These are phyloP conservation scores for Siphamia tubifer DNA, from an alignment of 2,113 vertebrate species.

Conservation along the genomic window DNA sequence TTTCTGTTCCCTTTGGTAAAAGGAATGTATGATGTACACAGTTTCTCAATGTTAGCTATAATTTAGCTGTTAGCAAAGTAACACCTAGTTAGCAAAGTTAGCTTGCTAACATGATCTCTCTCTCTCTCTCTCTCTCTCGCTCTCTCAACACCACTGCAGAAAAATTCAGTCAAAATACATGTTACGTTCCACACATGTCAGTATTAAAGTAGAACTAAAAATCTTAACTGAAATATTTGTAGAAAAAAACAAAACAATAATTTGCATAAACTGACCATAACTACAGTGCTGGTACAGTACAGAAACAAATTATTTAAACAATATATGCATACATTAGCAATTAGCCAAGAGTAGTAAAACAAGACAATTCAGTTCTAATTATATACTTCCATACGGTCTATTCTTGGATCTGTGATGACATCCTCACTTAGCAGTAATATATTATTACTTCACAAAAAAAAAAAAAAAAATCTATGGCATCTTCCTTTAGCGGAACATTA, in stretches of 20 bases:
- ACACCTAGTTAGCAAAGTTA: constrained; percentile 9
- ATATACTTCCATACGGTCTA: constrained; percentile 22
- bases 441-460: constrained; percentile 22
- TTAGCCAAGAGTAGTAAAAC: constrained; percentile 39
- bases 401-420: neutral
- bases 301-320: constrained; percentile 42
- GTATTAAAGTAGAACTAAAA: constrained; percentile 11
- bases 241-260: neutral
- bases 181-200: constrained; percentile 4
- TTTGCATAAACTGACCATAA: constrained; percentile 1
- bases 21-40: constrained; percentile 29
- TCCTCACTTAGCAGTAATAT: constrained; percentile 15
- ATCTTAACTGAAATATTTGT: constrained; percentile 9
- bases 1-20: constrained; percentile 47
- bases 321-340: constrained; percentile 59
- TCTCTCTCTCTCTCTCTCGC: neutral
- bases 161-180: constrained; percentile 8
- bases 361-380: constrained; percentile 22
- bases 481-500: constrained; percentile 49
- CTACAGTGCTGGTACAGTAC: constrained; percentile 38
- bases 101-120: constrained; percentile 1
- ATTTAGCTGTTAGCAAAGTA: constrained; percentile 9
- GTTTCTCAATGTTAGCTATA: neutral
- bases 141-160: neutral
- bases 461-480: neutral